Evolutionary conservation across 2,797 vertebrate species (phyloP).

Genomic region (Enteromius mattozi): DNA sequence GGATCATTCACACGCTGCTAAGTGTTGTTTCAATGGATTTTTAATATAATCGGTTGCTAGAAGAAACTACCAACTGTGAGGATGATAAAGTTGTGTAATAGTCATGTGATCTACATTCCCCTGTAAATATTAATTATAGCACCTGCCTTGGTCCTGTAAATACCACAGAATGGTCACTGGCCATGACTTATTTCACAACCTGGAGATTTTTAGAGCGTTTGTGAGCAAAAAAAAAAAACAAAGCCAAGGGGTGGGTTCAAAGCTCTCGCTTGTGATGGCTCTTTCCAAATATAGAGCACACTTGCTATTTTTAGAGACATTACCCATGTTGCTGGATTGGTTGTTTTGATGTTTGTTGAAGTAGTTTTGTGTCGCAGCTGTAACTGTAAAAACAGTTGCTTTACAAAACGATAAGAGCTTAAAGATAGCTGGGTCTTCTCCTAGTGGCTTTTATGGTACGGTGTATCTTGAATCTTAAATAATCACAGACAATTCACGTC

Average conservation of each 20-base stretch:
- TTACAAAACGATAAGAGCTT: slow-evolving; percentile 27
- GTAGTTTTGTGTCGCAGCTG: slow-evolving; percentile 51
- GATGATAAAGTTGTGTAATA: background rate
- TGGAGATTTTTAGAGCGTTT: slow-evolving; percentile 50
- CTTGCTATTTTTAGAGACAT: slow-evolving; percentile 31
- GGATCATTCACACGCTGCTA: slow-evolving; percentile 56
- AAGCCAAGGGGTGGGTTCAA: slow-evolving; percentile 23
- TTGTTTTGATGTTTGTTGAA: slow-evolving; percentile 53
- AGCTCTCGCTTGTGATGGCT: slow-evolving; percentile 25
- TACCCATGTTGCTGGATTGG: slow-evolving; percentile 33
- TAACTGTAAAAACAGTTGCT: slow-evolving; percentile 44
- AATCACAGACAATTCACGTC: slow-evolving; percentile 24
- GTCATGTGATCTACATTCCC: slow-evolving; percentile 34
- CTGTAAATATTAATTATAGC: slow-evolving; percentile 42
- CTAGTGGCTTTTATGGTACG: slow-evolving; percentile 40
- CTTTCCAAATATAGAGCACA: slow-evolving; percentile 41
- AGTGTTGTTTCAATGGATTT: slow-evolving; percentile 46
- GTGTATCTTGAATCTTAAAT: slow-evolving; percentile 28
- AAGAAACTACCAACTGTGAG: background rate
- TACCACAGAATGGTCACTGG: slow-evolving; percentile 44
- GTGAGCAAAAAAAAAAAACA: slow-evolving; percentile 25
- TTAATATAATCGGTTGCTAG: background rate
- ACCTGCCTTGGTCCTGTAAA: slow-evolving; percentile 57
- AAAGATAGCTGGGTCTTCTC: slow-evolving; percentile 18
- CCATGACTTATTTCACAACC: slow-evolving; percentile 62